A percentile compares a stretch with the other conserved stretches of the same genome.
These are phyloP conservation scores for Sylvilagus floridanus DNA, from an alignment of 2,797 vertebrate genomes.

Conservation along the genomic window DNA sequence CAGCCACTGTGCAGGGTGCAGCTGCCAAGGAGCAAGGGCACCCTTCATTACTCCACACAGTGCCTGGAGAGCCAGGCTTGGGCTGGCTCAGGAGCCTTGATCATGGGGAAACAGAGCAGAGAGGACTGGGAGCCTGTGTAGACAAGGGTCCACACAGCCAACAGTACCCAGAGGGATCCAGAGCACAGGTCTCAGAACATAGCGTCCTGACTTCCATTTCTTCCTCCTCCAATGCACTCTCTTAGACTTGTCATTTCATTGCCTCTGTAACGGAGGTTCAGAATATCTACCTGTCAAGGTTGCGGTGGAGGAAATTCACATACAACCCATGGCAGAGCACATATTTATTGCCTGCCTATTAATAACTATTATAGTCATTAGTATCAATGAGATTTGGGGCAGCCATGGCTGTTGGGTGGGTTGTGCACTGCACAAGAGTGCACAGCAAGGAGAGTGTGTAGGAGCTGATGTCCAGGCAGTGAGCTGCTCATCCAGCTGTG, in stretches of 20 bases:
- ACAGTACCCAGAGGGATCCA: not conserved
- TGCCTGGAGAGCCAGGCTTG: not conserved
- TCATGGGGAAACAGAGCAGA: not conserved
- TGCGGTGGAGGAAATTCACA: not conserved
- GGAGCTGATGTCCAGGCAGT: not conserved
- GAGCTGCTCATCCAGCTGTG: not conserved
- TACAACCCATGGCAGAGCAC: not conserved
- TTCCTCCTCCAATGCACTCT: not conserved
- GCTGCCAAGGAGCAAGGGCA: not conserved
- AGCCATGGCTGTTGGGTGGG: not conserved
- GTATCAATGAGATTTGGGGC: not conserved
- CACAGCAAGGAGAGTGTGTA: rapidly evolving
- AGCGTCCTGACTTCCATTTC: no score
- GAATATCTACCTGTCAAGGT: not conserved
- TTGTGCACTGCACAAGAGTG: not conserved
- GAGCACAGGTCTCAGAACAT: not conserved
- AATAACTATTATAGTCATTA: not conserved
- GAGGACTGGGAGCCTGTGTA: rapidly evolving
- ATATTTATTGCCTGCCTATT: not conserved
- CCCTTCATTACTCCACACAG: not conserved
- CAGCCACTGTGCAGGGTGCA: not conserved
- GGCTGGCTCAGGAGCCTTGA: not conserved
- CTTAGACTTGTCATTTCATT: not conserved
- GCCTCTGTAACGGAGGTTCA: not conserved
- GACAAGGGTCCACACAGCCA: not conserved